Evolutionary conservation across 2,797 vertebrate species (phyloP).

Genomic region (Acrocephalus scirpaceus): DNA sequence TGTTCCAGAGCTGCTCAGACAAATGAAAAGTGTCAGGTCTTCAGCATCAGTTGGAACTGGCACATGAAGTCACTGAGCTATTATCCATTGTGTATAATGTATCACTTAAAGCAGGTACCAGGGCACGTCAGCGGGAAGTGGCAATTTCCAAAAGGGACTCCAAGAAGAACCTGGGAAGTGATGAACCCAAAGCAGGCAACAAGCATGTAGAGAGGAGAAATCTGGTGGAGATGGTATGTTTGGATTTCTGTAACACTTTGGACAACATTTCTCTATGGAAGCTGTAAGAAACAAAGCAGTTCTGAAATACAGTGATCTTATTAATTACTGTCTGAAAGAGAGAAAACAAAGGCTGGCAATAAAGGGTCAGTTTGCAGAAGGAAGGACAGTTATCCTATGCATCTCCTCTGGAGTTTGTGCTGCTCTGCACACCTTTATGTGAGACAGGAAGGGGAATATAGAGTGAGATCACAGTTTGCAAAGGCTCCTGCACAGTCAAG

Average conservation of each 20-base stretch:
- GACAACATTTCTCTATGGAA: background rate
- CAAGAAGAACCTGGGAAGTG: background rate
- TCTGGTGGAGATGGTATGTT: background rate
- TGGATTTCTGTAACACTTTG: background rate
- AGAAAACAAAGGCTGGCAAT: background rate
- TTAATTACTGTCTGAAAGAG: background rate
- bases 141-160: background rate
- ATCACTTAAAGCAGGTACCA: background rate
- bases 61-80: background rate
- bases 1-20: background rate
- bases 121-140: background rate
- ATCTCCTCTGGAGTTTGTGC: background rate
- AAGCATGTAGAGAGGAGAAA: background rate
- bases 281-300: background rate
- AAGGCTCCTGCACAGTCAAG: background rate
- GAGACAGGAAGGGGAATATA: background rate
- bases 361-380: background rate
- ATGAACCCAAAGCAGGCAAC: background rate
- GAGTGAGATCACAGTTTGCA: accelerated
- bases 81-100: accelerated
- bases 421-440: background rate
- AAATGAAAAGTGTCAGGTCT: background rate
- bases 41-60: background rate
- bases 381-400: background rate
- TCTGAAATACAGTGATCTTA: background rate